A percentile compares a stretch with the other conserved stretches of the same genome.
Conservation (phyloP, 2,797 vertebrate species). For the Cryptoblepharus egeriae region DNA sequence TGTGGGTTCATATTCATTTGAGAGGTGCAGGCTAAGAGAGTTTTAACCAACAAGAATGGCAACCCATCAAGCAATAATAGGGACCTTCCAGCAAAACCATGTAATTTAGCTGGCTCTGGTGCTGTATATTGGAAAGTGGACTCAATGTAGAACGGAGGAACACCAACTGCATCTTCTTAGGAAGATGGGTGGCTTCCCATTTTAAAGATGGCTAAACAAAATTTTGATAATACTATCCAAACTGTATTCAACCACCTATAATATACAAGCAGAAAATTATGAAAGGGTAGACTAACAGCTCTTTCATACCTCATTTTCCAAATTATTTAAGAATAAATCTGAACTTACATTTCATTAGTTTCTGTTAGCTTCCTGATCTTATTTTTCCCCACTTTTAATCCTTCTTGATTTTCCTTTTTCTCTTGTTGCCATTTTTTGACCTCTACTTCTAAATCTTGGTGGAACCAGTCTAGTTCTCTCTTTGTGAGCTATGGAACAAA, state of each 20-base stretch:
- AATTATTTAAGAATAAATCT: background rate
- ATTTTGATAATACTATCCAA: background rate
- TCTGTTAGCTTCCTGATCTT: slow-evolving; percentile 79
- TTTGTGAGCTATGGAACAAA: slow-evolving; percentile 81
- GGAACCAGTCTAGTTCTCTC: slow-evolving; percentile 85
- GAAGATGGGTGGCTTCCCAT: background rate
- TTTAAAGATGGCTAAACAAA: background rate
- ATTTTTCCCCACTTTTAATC: slow-evolving; percentile 80
- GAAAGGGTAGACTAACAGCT: background rate
- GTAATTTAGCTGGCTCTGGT: background rate
- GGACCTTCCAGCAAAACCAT: background rate
- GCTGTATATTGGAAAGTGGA: too few relatives aligned
- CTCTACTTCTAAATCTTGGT: slow-evolving; percentile 86
- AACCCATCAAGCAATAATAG: background rate
- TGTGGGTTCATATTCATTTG: too few relatives aligned
- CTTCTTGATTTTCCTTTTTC: slow-evolving; percentile 88
- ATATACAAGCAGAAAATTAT: background rate
- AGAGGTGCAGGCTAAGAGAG: too few relatives aligned
- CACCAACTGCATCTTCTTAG: background rate
- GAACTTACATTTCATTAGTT: slow-evolving; percentile 80
- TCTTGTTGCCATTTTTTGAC: slow-evolving; percentile 90
- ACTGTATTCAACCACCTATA: too few relatives aligned
- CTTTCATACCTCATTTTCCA: background rate
- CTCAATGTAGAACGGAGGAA: background rate
- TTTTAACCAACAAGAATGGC: too few relatives aligned